A percentile compares a stretch with the other conserved stretches of the same genome.
Evolutionary conservation across 1,140 invertebrate genomes (phyloP).

Genomic region (Scylla paramamosain): DNA sequence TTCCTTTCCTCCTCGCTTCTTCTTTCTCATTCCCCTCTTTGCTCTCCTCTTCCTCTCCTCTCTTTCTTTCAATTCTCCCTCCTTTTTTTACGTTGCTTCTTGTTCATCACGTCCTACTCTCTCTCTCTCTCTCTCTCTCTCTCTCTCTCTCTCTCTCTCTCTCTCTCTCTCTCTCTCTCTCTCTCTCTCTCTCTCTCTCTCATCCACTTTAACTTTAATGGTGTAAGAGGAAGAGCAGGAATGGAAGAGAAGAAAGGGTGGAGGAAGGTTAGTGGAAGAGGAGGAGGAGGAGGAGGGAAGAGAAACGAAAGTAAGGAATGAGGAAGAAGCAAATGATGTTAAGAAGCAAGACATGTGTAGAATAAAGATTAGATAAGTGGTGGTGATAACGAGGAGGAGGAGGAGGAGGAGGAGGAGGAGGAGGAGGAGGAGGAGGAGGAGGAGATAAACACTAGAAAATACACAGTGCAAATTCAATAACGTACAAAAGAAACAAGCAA

Average conservation of each 20-base stretch:
- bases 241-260: not conserved
- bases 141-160: not conserved
- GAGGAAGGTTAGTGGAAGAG: not conserved
- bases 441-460: not conserved
- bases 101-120: not conserved
- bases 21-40: not conserved
- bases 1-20: too few species aligned
- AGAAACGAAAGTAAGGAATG: not conserved
- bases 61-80: slow-evolving; percentile 4
- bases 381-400: not conserved
- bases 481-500: not conserved
- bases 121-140: not conserved
- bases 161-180: not conserved
- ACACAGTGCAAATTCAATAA: not conserved
- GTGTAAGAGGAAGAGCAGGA: not conserved
- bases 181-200: not conserved
- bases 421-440: slow-evolving; percentile 3
- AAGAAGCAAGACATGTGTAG: not conserved
- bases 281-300: not conserved
- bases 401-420: not conserved
- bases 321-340: not conserved
- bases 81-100: not conserved
- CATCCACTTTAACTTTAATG: not conserved
- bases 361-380: not conserved
- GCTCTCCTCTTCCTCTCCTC: not conserved